Evolutionary conservation across 2,113 vertebrate species (phyloP).

Genomic region (Strix aluco): DNA sequence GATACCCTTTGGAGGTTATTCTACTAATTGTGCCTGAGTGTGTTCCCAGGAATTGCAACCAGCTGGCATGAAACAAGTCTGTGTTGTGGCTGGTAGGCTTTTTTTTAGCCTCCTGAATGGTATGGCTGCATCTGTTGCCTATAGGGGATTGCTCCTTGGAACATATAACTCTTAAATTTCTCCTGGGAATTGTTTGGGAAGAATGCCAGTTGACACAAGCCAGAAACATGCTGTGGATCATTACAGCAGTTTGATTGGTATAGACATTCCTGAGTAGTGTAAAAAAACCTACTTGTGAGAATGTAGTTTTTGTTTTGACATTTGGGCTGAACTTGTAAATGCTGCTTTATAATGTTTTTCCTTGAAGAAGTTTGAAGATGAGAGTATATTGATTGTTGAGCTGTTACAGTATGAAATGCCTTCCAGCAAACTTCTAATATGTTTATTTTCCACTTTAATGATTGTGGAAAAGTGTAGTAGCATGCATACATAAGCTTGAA

Average conservation of each 20-base stretch:
- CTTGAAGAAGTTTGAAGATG: neutral
- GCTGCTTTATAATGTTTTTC: neutral
- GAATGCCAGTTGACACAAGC: neutral
- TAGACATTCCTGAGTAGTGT: neutral
- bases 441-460: neutral
- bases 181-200: neutral
- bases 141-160: neutral
- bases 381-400: neutral
- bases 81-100: neutral
- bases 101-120: neutral
- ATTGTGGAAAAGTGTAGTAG: neutral
- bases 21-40: neutral
- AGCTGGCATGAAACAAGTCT: neutral
- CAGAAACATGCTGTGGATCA: neutral
- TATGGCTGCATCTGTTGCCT: neutral
- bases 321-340: neutral
- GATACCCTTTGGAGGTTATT: neutral
- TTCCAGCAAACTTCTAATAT: neutral
- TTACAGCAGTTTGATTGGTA: neutral
- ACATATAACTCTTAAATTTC: neutral
- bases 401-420: accelerated
- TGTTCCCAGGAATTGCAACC: neutral
- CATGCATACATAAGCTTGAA: neutral
- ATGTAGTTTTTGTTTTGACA: neutral
- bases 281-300: neutral